Conservation (phyloP, 1,140 invertebrate species). For the Condylostylus longicornis region DNA sequence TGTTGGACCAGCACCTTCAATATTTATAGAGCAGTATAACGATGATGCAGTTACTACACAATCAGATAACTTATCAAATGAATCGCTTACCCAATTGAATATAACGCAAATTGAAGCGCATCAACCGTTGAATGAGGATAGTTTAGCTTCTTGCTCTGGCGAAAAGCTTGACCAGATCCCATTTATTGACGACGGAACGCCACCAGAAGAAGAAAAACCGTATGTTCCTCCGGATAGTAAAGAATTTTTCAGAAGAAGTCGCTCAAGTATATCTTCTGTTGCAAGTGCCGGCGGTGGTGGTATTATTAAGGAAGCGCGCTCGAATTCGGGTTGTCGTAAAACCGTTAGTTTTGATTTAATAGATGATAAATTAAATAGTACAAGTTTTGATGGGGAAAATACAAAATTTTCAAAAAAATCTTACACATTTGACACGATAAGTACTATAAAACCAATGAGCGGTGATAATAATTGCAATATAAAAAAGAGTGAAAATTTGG, state of each 20-base stretch:
- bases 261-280: too few species aligned
- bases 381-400: too few species aligned
- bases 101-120: slow-evolving; percentile 24
- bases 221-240: background rate
- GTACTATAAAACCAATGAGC: too few species aligned
- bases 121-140: slow-evolving; percentile 29
- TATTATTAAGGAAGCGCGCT: slow-evolving; percentile 6
- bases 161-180: slow-evolving; percentile 29
- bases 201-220: slow-evolving; percentile 15
- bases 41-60: slow-evolving; percentile 13
- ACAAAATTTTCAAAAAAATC: too few species aligned
- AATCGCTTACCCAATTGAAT: slow-evolving; percentile 18
- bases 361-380: too few species aligned
- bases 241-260: background rate
- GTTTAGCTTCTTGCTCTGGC: slow-evolving; percentile 25
- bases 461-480: too few species aligned
- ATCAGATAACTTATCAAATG: slow-evolving; percentile 15
- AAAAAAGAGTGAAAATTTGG: too few species aligned
- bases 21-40: slow-evolving; percentile 29
- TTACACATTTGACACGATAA: too few species aligned
- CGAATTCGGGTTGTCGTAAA: slow-evolving; percentile 17
- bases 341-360: slow-evolving; percentile 31
- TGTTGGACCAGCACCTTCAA: slow-evolving; percentile 27
- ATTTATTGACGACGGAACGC: slow-evolving; percentile 27
- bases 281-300: slow-evolving; percentile 6